Base-by-base conservation (phyloP, 1,140 invertebrate species). In the Diorhabda elongata region DNA sequence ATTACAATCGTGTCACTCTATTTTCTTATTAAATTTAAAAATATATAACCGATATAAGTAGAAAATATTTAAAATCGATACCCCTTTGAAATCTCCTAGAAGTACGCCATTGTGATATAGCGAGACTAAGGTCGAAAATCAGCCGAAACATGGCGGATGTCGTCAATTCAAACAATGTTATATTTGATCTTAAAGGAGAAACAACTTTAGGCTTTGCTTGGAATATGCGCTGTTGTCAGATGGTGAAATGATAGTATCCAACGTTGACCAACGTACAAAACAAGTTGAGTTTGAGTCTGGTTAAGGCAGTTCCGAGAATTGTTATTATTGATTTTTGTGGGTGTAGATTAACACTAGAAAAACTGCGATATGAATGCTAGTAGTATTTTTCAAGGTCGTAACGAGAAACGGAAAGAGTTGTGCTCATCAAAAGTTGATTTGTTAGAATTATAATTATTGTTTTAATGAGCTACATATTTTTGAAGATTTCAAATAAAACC, bases 111-210 rank as follows among this genome's bases (percentile, higher is more conserved):
- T 52, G 47, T 8, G 2, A 8, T 42, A 5, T 44, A 52, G 47
- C 47, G 47, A 52, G 6, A 52, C 41, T 70, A 66, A 60, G 69
- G 70, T 71, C 61, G 66, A 68, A 60, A 68, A 64, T 71, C 66
- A 58, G 42, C 41, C 47, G 61, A 60, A n/a, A 56, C 41, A 9
- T 8, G 64, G 62, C 69, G 69, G 69, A 71, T 71, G 69, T 71
- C 63, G 61, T 74, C 69, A 74, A 68, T 74, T 71, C 70, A 74
- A 67, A 72, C 67, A 64, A 72, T 72, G 65, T 69, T 58, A 72
- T 61, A 62, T 71, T 72, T 64, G 66, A 68, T 72, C 69, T 69
- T 64, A 44, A 71, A 73, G 69, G 69, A 67, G 70, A 69, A 67
- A 72, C 73, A 71, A 74, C 65, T 74, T 73, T 74, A 67, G 67